Conservation (phyloP, 2,797 vertebrate species). For the Alectoris magna region DNA sequence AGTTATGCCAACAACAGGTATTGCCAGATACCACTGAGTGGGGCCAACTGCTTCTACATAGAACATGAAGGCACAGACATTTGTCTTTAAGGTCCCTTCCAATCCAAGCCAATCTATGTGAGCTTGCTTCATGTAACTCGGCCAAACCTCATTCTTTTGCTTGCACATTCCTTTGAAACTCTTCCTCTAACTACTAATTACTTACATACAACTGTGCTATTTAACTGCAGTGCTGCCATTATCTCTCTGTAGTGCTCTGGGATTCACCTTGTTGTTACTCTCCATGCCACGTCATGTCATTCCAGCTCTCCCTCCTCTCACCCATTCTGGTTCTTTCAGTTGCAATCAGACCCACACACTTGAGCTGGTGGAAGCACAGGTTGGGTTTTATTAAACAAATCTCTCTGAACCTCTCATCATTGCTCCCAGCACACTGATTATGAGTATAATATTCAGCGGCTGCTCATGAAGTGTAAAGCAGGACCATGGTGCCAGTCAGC, state of each 20-base stretch:
- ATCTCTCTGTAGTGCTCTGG: fast-evolving
- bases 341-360: not conserved
- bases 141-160: not conserved
- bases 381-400: not conserved
- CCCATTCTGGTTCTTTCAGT: not conserved
- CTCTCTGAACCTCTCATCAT: not conserved
- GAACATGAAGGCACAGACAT: not conserved
- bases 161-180: not conserved
- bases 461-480: not conserved
- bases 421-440: not conserved
- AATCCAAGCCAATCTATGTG: not conserved
- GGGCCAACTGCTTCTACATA: fast-evolving
- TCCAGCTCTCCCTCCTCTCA: not conserved
- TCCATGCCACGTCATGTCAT: not conserved
- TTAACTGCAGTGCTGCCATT: not conserved
- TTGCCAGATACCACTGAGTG: fast-evolving
- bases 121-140: not conserved
- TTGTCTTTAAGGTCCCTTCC: not conserved
- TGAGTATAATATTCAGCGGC: not conserved
- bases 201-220: not conserved
- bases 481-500: not conserved
- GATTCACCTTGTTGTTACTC: fast-evolving
- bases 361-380: not conserved
- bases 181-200: not conserved
- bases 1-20: not conserved